These are phyloP conservation scores for Phymorhynchus buccinoides DNA, from an alignment of 1,140 invertebrate species.

Conservation along the genomic window DNA sequence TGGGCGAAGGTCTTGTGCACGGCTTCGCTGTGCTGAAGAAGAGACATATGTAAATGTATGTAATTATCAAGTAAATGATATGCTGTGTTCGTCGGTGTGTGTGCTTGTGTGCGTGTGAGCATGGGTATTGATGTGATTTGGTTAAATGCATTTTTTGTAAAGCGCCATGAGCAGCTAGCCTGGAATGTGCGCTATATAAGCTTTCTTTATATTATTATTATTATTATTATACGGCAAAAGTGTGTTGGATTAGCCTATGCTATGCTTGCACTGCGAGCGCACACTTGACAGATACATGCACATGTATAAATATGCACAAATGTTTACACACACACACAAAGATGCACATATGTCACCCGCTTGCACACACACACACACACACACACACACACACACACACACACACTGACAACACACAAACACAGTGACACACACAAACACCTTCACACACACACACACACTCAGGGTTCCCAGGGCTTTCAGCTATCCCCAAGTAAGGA, in stretches of 20 bases:
- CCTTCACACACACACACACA: background rate
- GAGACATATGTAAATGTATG: background rate
- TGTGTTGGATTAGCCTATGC: no score
- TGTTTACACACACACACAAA: background rate
- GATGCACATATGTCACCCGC: no score
- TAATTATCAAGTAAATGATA: background rate
- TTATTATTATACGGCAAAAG: no score
- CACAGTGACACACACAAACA: background rate
- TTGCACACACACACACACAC: background rate
- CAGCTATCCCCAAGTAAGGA: no score
- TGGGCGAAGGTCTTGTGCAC: conserved; percentile 86
- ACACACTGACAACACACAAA: background rate
- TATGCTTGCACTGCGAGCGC: no score
- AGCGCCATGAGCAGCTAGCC: background rate
- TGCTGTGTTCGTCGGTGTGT: background rate
- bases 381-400: background rate
- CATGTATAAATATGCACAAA: background rate
- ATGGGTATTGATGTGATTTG: background rate
- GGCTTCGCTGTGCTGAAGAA: conserved; percentile 84
- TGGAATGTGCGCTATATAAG: background rate
- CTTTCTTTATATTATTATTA: background rate
- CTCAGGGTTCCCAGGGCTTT: background rate
- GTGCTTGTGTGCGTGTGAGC: background rate
- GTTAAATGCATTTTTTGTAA: background rate
- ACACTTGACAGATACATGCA: background rate